A percentile compares a stretch with the other conserved stretches of the same genome.
phyloP scores from a whole-genome alignment of 2,888 invertebrate genomes.

The Peribatodes rhomboidaria region DNA sequence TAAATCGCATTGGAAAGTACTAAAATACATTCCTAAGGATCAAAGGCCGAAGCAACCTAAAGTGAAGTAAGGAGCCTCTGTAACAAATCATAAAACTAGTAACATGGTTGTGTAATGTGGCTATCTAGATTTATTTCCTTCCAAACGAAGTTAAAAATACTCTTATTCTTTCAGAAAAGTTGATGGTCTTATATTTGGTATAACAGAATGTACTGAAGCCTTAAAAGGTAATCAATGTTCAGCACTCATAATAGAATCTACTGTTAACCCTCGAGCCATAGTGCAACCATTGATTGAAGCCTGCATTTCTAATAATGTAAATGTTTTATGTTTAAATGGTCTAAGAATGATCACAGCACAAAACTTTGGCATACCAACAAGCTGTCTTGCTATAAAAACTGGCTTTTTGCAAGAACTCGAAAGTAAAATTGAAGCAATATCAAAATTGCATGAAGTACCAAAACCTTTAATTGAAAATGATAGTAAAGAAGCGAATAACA shows the following conservation, averaged over 20 bases:
- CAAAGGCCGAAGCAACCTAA: conserved; percentile 70
- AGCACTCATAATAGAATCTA: conserved; percentile 74
- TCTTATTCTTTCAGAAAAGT: conserved; percentile 66
- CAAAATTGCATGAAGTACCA: conserved; percentile 51
- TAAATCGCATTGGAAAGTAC: conserved; percentile 74
- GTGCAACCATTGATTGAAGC: conserved; percentile 74
- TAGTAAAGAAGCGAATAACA: conserved; percentile 8
- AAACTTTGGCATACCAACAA: conserved; percentile 76
- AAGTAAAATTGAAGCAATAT: conserved; percentile 56
- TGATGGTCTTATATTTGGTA: conserved; percentile 74
- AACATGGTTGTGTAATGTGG: neutral
- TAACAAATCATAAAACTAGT: neutral
- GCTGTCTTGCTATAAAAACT: conserved; percentile 72
- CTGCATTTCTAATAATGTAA: conserved; percentile 63
- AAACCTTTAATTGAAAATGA: conserved; percentile 18
- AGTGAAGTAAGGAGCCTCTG: conserved; percentile 59
- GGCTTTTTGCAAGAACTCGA: conserved; percentile 56
- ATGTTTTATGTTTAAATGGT: conserved; percentile 71
- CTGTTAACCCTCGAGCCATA: conserved; percentile 73
- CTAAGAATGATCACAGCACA: conserved; percentile 60
- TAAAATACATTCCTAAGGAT: conserved; percentile 73
- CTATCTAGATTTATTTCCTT: neutral
- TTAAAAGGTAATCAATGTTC: conserved; percentile 63
- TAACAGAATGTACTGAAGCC: conserved; percentile 66
- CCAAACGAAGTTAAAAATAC: neutral